A percentile compares a stretch with the other conserved stretches of the same genome.
These are phyloP conservation scores for Odontomachus brunneus DNA, from an alignment of 1,140 invertebrate species.

Conservation along the genomic window DNA sequence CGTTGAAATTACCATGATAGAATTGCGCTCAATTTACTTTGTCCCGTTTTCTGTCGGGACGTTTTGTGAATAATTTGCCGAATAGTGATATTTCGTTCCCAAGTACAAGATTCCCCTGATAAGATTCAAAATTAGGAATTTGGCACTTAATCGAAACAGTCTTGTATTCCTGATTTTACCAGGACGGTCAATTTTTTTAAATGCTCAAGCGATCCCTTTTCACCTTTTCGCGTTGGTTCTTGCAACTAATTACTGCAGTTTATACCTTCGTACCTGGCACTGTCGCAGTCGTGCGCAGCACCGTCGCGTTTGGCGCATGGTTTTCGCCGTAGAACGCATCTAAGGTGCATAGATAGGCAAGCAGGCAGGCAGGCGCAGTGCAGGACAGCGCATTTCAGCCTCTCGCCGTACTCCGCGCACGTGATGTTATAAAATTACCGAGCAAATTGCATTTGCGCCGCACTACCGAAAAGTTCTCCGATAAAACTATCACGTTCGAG, in stretches of 20 bases:
- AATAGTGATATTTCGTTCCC: too few species aligned
- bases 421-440: slow-evolving; percentile 46
- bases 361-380: neutral
- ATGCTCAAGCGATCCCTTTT: neutral
- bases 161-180: neutral
- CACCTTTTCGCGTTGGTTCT: neutral
- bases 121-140: too few species aligned
- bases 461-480: slow-evolving; percentile 29
- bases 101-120: too few species aligned
- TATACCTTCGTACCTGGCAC: too few species aligned
- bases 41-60: too few species aligned
- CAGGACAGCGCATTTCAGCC: neutral
- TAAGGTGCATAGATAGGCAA: too few species aligned
- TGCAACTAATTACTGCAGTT: neutral
- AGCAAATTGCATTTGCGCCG: slow-evolving; percentile 33
- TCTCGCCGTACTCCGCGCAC: neutral
- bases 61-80: too few species aligned
- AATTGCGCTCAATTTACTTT: too few species aligned
- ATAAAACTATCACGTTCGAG: slow-evolving; percentile 37
- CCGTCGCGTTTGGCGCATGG: neutral
- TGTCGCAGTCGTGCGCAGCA: neutral
- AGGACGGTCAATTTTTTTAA: neutral
- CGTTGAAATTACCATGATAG: too few species aligned
- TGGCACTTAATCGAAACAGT: too few species aligned
- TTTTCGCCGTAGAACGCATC: slow-evolving; percentile 1